These are phyloP conservation scores for Callitettix versicolor DNA, from an alignment of 1,140 invertebrate genomes.

Conservation along the genomic window DNA sequence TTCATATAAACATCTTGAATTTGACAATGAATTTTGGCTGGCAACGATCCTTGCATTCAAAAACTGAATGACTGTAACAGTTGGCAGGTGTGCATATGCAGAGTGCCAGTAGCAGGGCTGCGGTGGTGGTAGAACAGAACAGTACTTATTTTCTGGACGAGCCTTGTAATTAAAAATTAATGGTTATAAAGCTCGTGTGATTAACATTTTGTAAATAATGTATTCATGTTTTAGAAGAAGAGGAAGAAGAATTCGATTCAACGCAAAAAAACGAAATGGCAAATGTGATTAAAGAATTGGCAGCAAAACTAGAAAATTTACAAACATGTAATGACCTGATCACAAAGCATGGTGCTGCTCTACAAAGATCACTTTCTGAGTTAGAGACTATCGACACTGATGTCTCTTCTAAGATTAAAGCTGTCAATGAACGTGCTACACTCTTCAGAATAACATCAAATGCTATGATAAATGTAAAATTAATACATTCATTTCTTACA, in stretches of 20 bases:
- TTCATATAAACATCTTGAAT: no score
- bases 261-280: conserved; percentile 35
- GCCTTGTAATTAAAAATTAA: no score
- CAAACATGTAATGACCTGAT: conserved; percentile 85
- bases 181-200: not conserved
- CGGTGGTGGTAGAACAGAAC: no score
- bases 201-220: not conserved
- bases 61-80: no score
- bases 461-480: conserved; percentile 89
- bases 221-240: conserved; percentile 42
- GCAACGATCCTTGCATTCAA: no score
- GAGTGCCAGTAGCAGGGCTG: no score
- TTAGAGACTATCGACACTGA: conserved; percentile 64
- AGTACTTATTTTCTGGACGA: no score
- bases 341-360: conserved; percentile 68
- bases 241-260: conserved; percentile 50
- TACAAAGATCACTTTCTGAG: conserved; percentile 77
- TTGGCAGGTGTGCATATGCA: no score
- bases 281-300: conserved; percentile 48
- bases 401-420: conserved; percentile 49
- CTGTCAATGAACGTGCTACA: conserved; percentile 80
- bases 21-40: no score
- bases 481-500: not conserved
- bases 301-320: conserved; percentile 68
- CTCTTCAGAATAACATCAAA: conserved; percentile 88